Base-by-base conservation (phyloP, 2,888 invertebrate genomes). In the Formica aserva region DNA sequence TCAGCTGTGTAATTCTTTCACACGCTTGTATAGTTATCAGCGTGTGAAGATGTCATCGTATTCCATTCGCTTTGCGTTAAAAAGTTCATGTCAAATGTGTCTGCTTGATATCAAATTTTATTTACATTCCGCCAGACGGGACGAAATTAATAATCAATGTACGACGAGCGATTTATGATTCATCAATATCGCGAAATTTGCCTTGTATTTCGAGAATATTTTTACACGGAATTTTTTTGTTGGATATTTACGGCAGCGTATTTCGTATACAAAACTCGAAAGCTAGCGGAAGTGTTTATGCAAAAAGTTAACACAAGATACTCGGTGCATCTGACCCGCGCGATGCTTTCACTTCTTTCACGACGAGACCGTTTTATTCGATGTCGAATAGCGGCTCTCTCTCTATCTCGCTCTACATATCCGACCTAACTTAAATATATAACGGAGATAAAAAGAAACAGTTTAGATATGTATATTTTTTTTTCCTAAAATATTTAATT, bases 301-400 rank as follows among this genome's bases (percentile, higher is more conserved):
- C 55, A 29, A 67, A 29, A 77, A 77, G n/a, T 41, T 22, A 77
- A 41, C 15, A 55, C 38, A 55, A 55, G 22, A 69, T 55, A 55
- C 35, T 48, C 45, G 29, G 18, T 55, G 35, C 67, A 26, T 29
- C 13, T n/a, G 38, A 77, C 18, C 67, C 18, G 29, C 5, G 29
- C 9, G 38, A 77, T 69, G 71, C 55, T 77, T 77, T 77, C 77
- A 77, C 55, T 77, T 29, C 71, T 77, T 77, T 77, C 38, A 15
- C 15, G 13, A 13, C 2, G 13, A 38, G 35, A 52, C 26, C n/a
- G 45, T 60, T 74, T 76, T 26, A 35, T 57, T n/a, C n/a, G 38
- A 22, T 55, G 41, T 69, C 71, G 41, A 77, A 8, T 38, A 48
- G 3, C 38, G 38, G 26, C 15, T 35, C 38, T 52, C 38, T 26